These are phyloP conservation scores for Calosoma granatense DNA, from an alignment of 1,140 invertebrate species.

Conservation along the genomic window DNA sequence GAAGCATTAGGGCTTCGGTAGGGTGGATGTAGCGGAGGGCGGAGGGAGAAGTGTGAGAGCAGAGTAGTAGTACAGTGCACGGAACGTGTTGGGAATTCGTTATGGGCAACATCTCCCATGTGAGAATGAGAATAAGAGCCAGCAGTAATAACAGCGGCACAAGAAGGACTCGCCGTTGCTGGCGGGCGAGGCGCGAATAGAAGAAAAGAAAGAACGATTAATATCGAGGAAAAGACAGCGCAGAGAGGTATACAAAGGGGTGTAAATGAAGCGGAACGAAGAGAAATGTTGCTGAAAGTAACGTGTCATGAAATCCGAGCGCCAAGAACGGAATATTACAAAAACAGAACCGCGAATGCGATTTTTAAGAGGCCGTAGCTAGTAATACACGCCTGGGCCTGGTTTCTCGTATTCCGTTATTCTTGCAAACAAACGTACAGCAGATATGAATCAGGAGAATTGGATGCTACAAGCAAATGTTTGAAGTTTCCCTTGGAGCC, in stretches of 20 bases:
- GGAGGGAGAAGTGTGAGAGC: neutral
- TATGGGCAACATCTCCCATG: conserved; percentile 7
- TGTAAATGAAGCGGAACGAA: conserved; percentile 1
- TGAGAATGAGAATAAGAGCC: conserved; percentile 6
- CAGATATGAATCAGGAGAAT: neutral
- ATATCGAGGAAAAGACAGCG: neutral
- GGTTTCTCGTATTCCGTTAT: neutral
- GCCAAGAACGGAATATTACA: neutral
- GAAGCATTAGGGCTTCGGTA: neutral
- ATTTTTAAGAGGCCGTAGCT: neutral
- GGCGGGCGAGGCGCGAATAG: neutral
- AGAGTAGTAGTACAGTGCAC: neutral
- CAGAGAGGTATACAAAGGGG: conserved; percentile 4
- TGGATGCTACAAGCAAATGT: neutral
- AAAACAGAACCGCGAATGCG: neutral
- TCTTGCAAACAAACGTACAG: neutral
- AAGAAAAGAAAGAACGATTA: conserved; percentile 6
- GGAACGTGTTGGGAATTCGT: conserved; percentile 2
- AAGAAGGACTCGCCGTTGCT: neutral
- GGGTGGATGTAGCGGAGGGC: neutral
- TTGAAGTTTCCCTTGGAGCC: neutral
- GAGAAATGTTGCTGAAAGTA: conserved; percentile 7
- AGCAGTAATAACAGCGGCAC: neutral
- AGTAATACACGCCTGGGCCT: neutral
- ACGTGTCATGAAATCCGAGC: conserved; percentile 2